Conservation (phyloP, 2,113 vertebrate genomes). For the Hystrix cristata region DNA sequence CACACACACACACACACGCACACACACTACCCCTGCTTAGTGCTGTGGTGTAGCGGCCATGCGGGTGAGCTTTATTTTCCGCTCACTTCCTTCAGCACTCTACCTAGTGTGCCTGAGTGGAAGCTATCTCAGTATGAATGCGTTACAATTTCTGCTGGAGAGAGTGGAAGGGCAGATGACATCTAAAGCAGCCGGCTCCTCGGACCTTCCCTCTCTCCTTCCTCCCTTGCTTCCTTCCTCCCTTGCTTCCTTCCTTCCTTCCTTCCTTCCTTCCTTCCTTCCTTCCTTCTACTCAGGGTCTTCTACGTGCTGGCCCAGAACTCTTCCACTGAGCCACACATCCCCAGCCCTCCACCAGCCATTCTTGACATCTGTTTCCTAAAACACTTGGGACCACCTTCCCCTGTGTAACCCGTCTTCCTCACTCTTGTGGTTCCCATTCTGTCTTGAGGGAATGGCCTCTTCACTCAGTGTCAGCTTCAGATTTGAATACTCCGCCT, state of each 20-base stretch:
- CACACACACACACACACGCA: not conserved
- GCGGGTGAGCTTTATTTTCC: not conserved
- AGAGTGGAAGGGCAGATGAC: not conserved
- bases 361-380: not conserved
- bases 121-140: not conserved
- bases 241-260: not conserved
- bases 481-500: not conserved
- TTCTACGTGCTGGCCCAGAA: not conserved
- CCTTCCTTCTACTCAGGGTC: not conserved
- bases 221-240: not conserved
- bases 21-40: not conserved
- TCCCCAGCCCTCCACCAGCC: not conserved
- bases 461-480: not conserved
- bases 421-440: accelerated
- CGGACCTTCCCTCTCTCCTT: not conserved
- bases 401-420: too few relatives aligned
- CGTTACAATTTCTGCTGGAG: not conserved
- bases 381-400: not conserved
- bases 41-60: too few relatives aligned
- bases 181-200: not conserved
- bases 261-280: not conserved
- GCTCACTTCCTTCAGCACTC: not conserved
- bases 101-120: not conserved
- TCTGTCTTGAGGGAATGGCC: too few relatives aligned
- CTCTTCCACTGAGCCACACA: not conserved